Evolutionary conservation across 2,113 vertebrate species (phyloP).

Genomic region (Anguilla japonica): DNA sequence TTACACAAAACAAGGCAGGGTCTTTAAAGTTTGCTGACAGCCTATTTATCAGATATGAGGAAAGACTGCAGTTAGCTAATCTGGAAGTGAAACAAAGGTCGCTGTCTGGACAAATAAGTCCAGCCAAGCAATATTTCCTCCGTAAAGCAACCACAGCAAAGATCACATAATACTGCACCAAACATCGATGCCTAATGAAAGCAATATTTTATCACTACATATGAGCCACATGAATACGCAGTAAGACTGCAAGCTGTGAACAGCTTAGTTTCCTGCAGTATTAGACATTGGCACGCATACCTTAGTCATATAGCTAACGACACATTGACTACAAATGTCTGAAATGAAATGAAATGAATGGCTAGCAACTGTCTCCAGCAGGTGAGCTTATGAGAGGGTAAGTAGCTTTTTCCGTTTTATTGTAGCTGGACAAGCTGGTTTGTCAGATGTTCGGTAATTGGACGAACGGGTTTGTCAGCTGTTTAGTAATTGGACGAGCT

Average conservation of each 20-base stretch:
- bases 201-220: neutral
- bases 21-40: neutral
- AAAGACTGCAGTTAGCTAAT: neutral
- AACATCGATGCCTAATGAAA: neutral
- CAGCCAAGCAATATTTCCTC: neutral
- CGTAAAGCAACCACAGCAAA: neutral
- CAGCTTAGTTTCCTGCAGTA: neutral
- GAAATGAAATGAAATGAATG: neutral
- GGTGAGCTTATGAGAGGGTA: neutral
- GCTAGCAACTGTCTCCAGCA: neutral
- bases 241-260: neutral
- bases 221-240: neutral
- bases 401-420: no score
- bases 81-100: neutral
- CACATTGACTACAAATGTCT: neutral
- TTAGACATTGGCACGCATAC: neutral
- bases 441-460: no score
- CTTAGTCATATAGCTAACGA: neutral
- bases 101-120: neutral
- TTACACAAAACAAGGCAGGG: neutral
- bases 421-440: no score
- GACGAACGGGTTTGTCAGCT: no score
- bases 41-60: neutral
- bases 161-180: neutral
- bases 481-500: neutral